These are phyloP conservation scores for Synanthedon vespiformis DNA, from an alignment of 2,888 invertebrate genomes.

Conservation along the genomic window DNA sequence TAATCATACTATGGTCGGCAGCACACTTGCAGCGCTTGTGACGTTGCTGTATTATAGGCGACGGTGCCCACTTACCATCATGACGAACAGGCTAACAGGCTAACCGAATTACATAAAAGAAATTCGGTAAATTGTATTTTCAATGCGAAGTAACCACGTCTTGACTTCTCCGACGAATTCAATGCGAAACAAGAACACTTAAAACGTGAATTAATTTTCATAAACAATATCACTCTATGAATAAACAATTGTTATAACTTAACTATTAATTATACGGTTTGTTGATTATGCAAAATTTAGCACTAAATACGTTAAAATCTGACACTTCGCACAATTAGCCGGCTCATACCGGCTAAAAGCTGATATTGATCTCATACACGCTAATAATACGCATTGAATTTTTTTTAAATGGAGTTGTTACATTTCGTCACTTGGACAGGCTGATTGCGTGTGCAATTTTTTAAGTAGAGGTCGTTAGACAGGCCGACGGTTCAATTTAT, in stretches of 20 bases:
- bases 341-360: slow-evolving; percentile 14
- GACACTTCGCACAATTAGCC: slow-evolving; percentile 29
- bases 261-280: slow-evolving; percentile 21
- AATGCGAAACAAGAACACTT: too few relatives aligned
- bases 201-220: slow-evolving; percentile 1
- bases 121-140: too few relatives aligned
- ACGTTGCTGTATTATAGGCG: too few relatives aligned
- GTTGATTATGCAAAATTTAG: slow-evolving; percentile 34
- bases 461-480: too few relatives aligned
- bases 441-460: background rate
- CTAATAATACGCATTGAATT: slow-evolving; percentile 25
- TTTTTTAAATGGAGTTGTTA: slow-evolving; percentile 13
- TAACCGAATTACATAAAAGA: too few relatives aligned
- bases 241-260: slow-evolving; percentile 8
- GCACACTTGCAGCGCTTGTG: too few relatives aligned
- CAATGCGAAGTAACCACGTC: too few relatives aligned
- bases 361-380: slow-evolving; percentile 27
- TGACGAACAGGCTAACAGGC: too few relatives aligned
- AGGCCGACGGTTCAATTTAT: too few relatives aligned
- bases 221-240: slow-evolving; percentile 7
- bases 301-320: slow-evolving; percentile 10
- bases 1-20: too few relatives aligned
- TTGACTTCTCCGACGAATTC: too few relatives aligned
- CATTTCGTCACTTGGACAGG: slow-evolving; percentile 5
- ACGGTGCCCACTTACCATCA: too few relatives aligned